Percentiles rank a stretch among this genome's conserved stretches.
phyloP scores from a whole-genome alignment of 2,113 vertebrate species.

The Genyomyrus donnyi region DNA sequence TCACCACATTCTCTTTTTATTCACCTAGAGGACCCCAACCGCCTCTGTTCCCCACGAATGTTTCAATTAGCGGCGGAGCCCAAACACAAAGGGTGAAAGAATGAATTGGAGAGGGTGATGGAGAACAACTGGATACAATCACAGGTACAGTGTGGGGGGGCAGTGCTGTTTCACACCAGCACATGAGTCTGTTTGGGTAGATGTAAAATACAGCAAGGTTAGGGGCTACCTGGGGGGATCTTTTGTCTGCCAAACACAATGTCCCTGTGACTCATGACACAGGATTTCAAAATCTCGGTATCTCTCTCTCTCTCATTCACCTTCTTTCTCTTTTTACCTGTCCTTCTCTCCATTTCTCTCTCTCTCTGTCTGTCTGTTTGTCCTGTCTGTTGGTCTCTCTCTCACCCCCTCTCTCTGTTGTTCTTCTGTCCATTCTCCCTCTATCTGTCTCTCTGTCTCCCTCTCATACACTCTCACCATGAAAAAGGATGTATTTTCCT shows the following conservation, averaged over 20 bases:
- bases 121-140: neutral
- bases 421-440: slow-evolving; percentile 5
- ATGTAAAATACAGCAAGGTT: neutral
- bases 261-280: neutral
- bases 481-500: neutral
- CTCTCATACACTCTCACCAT: neutral
- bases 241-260: neutral
- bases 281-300: neutral
- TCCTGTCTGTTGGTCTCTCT: neutral
- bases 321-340: neutral
- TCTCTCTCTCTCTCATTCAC: neutral
- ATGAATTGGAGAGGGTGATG: neutral
- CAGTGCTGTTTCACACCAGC: neutral
- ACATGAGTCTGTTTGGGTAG: neutral
- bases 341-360: neutral
- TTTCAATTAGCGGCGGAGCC: neutral
- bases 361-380: neutral
- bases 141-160: neutral
- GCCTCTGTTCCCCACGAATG: neutral
- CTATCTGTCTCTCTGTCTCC: neutral
- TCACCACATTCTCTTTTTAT: neutral
- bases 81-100: neutral
- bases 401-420: slow-evolving; percentile 51
- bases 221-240: neutral
- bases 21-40: neutral